Evolutionary conservation across 2,888 invertebrate species (phyloP).

Genomic region (Ophion slaviceki): DNA sequence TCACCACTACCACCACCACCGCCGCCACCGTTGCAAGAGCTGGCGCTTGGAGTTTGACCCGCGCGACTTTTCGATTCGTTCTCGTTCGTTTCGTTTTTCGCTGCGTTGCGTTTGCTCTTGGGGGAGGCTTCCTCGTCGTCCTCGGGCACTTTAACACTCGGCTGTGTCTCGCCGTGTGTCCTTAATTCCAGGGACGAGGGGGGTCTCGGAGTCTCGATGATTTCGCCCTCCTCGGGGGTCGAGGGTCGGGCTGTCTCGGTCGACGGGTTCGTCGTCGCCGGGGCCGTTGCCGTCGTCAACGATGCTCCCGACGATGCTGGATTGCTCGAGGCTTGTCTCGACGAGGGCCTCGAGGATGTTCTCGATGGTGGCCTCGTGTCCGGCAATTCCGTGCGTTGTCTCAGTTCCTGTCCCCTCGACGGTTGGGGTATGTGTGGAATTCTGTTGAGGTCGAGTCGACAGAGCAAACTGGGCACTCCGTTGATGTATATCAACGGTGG

Average conservation of each 20-base stretch:
- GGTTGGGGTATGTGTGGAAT: slow-evolving; percentile 81
- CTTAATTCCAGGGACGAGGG: slow-evolving; percentile 72
- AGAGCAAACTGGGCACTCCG: slow-evolving; percentile 81
- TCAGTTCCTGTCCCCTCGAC: slow-evolving; percentile 84
- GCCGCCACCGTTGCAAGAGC: slow-evolving; percentile 28
- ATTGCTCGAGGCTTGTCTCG: slow-evolving; percentile 61
- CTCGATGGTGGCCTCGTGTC: slow-evolving; percentile 84
- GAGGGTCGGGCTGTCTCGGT: slow-evolving; percentile 69
- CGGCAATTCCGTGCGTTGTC: slow-evolving; percentile 84
- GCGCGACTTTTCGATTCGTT: slow-evolving; percentile 66
- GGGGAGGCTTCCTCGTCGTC: slow-evolving; percentile 55
- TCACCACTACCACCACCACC: slow-evolving; percentile 14
- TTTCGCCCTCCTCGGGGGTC: slow-evolving; percentile 82
- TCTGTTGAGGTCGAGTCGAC: slow-evolving; percentile 83
- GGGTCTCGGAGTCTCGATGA: slow-evolving; percentile 77
- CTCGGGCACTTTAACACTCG: slow-evolving; percentile 68
- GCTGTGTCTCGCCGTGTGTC: slow-evolving; percentile 70
- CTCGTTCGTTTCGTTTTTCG: slow-evolving; percentile 55
- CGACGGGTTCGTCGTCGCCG: not conserved
- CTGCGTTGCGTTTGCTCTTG: slow-evolving; percentile 65
- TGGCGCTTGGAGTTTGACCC: slow-evolving; percentile 65
- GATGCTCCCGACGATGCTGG: slow-evolving; percentile 10
- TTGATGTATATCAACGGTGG: slow-evolving; percentile 77
- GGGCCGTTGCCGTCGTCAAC: not conserved
- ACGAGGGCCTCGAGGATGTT: slow-evolving; percentile 64